These are phyloP conservation scores for Aporophyla nigra DNA, from an alignment of 2,888 invertebrate genomes.

Conservation along the genomic window DNA sequence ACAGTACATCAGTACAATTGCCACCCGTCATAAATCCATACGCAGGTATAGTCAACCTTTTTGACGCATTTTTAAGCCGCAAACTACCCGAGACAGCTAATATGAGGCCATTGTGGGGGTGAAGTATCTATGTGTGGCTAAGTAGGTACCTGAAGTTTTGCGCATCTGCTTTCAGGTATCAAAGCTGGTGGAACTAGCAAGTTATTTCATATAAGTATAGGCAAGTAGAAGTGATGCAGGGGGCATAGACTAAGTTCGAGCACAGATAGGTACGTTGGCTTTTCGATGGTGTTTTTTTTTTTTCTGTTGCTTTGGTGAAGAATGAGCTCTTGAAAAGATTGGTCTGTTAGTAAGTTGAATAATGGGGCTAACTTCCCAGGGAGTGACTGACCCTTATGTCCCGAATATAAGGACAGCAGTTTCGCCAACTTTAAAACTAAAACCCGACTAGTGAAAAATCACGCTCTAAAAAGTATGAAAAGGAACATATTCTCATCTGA, in stretches of 20 bases:
- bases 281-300: neutral
- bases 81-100: constrained; percentile 53
- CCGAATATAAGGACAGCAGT: too few relatives aligned
- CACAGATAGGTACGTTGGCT: neutral
- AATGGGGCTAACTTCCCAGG: too few relatives aligned
- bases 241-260: constrained; percentile 38
- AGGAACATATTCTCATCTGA: too few relatives aligned
- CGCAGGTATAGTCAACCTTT: constrained; percentile 10
- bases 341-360: too few relatives aligned
- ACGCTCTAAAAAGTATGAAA: too few relatives aligned
- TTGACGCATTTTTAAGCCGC: constrained; percentile 41
- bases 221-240: constrained; percentile 40
- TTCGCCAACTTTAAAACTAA: too few relatives aligned
- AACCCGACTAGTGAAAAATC: too few relatives aligned
- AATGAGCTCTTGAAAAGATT: too few relatives aligned
- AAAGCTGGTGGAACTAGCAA: constrained; percentile 37
- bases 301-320: too few relatives aligned
- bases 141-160: constrained; percentile 54
- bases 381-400: too few relatives aligned
- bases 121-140: constrained; percentile 24
- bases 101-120: constrained; percentile 43
- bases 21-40: neutral
- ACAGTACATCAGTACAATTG: neutral
- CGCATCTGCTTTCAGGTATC: constrained; percentile 52
- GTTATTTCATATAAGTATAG: constrained; percentile 56